A percentile compares a stretch with the other conserved stretches of the same genome.
Conservation (phyloP, 2,888 invertebrate genomes). For the Pollenia labialis region DNA sequence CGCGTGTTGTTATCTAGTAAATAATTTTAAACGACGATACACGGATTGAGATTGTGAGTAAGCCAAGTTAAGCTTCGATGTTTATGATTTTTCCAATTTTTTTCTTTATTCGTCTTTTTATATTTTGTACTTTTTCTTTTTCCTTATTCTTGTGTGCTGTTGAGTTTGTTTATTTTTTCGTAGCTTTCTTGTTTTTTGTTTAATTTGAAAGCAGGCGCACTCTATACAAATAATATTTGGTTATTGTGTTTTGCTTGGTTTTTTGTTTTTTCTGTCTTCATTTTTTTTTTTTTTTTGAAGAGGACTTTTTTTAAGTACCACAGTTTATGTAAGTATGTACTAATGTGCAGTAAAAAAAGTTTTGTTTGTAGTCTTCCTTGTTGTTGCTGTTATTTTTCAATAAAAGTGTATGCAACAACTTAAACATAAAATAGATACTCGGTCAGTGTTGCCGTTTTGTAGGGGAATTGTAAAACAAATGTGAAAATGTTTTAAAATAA, state of each 20-base stretch:
- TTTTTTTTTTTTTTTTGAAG: slow-evolving; percentile 44
- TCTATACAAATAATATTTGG: slow-evolving; percentile 54
- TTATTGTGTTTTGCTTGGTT: slow-evolving; percentile 34
- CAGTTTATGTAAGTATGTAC: slow-evolving; percentile 16
- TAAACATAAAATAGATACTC: slow-evolving; percentile 28
- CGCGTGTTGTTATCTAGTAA: slow-evolving; percentile 71
- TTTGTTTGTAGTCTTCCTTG: slow-evolving; percentile 24
- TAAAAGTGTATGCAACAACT: slow-evolving; percentile 45
- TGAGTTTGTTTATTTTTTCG: slow-evolving; percentile 11
- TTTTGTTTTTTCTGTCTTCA: slow-evolving; percentile 17
- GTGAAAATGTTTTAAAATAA: no score
- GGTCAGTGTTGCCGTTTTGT: not conserved
- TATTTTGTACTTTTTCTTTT: slow-evolving; percentile 26
- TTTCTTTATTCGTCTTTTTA: slow-evolving; percentile 1
- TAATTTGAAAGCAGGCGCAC: slow-evolving; percentile 63
- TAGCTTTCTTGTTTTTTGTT: slow-evolving; percentile 19
- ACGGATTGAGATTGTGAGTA: slow-evolving; percentile 61
- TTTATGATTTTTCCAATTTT: slow-evolving; percentile 65
- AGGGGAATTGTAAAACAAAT: no score
- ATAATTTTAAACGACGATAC: slow-evolving; percentile 67
- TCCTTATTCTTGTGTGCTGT: slow-evolving; percentile 13
- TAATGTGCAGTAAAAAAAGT: slow-evolving; percentile 56
- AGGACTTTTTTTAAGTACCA: slow-evolving; percentile 40
- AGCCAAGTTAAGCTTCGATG: slow-evolving; percentile 72
- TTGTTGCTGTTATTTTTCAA: slow-evolving; percentile 29